Conservation (phyloP, 2,113 vertebrate species). For the Pachycephala philippinensis region DNA sequence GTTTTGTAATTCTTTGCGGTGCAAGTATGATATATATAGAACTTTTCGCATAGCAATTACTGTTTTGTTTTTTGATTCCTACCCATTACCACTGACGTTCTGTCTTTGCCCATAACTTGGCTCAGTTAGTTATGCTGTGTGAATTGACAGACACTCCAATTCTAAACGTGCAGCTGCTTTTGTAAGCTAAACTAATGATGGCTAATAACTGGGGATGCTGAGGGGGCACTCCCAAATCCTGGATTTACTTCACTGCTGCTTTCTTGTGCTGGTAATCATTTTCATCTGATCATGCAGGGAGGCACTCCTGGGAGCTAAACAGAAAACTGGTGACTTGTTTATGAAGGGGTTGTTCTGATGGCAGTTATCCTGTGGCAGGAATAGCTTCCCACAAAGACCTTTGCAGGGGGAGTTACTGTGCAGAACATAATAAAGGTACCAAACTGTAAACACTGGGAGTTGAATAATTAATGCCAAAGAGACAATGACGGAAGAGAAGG, state of each 20-base stretch:
- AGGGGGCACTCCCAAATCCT: not conserved
- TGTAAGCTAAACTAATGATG: not conserved
- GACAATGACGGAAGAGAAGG: not conserved
- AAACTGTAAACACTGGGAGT: not conserved
- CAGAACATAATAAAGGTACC: not conserved
- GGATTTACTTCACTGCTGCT: not conserved
- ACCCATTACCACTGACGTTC: not conserved
- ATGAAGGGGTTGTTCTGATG: not conserved
- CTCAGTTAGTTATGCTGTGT: not conserved
- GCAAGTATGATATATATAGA: not conserved
- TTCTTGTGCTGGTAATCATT: not conserved
- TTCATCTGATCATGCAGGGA: not conserved
- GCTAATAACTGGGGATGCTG: not conserved
- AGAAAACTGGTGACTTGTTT: not conserved
- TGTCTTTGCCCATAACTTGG: not conserved
- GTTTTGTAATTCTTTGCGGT: not conserved
- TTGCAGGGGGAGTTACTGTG: not conserved
- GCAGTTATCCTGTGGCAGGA: not conserved
- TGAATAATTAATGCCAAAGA: slow-evolving; percentile 11
- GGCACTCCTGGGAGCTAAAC: not conserved
- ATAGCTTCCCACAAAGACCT: not conserved
- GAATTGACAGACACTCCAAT: not conserved
- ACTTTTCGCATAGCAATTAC: not conserved
- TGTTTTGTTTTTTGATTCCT: not conserved
- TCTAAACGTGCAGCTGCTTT: not conserved